A percentile compares a stretch with the other conserved stretches of the same genome.
These are phyloP conservation scores for Lasioglossum villosulum DNA, from an alignment of 2,888 invertebrate genomes.

Conservation along the genomic window DNA sequence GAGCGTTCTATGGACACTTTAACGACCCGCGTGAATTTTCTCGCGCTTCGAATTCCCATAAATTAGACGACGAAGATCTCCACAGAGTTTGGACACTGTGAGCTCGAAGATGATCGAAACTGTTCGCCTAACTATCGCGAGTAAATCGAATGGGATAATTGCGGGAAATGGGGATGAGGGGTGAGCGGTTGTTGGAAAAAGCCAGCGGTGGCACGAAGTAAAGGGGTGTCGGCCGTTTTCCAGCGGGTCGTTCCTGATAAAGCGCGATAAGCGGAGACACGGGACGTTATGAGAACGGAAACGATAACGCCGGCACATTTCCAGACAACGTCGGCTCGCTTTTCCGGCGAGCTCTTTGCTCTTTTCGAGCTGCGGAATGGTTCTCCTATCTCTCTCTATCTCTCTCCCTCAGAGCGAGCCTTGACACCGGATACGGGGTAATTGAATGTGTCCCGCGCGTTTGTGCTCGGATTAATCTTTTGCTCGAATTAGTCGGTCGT, in stretches of 20 bases:
- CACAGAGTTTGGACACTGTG: background rate
- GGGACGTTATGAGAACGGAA: constrained; percentile 57
- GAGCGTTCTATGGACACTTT: background rate
- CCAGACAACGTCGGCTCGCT: constrained; percentile 53
- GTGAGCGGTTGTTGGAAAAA: background rate
- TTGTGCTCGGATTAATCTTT: constrained; percentile 44
- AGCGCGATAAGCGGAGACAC: constrained; percentile 59
- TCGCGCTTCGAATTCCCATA: background rate
- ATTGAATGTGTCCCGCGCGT: constrained; percentile 58
- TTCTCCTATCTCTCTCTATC: constrained; percentile 1
- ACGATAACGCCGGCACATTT: constrained; percentile 65
- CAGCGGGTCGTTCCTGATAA: constrained; percentile 62
- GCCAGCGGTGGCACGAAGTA: background rate
- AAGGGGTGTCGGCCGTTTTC: constrained; percentile 44
- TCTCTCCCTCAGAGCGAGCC: background rate
- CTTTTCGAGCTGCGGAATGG: constrained; percentile 49
- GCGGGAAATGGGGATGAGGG: background rate
- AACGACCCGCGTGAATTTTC: background rate
- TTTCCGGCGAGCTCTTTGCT: constrained; percentile 41
- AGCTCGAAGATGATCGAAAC: background rate
- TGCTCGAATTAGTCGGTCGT: constrained; percentile 29
- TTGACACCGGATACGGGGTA: constrained; percentile 46
- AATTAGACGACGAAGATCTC: background rate
- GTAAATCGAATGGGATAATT: background rate
- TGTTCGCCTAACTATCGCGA: background rate